Evolutionary conservation across 1,140 invertebrate genomes (phyloP), one percentile per base, ranked within the genome.

Genomic region (Polypedilum vanderplanki): DNA sequence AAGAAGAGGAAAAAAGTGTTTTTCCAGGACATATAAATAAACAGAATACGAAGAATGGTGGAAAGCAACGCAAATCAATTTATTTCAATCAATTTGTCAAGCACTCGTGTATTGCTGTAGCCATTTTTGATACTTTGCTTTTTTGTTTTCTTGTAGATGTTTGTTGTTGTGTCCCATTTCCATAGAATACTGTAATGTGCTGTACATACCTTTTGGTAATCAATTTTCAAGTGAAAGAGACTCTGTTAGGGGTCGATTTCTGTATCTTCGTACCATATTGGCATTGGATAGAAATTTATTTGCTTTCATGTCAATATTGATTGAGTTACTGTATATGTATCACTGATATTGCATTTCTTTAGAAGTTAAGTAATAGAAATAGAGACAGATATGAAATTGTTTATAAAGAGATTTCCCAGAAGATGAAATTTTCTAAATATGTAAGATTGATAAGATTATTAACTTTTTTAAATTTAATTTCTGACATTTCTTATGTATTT

Each of bases 71-170:
- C 65, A 70, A 70, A 70, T 70, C 65, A 70, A 70, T 70, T 70
- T 70, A 70, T 70, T 70, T 70, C 65, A 70, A 70, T 70, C 65
- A 70, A 70, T 70, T 70, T 70, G 65, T 70, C 65, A 70, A 22
- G 65, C 65, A 70, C 65, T 70, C 8, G 46, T 57, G n/a, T 57
- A 3, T 12, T 15, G 65, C 46, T 33, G 24, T 33, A 33, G 24
- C 24, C 24, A 33, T 33, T 57, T 57, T 57, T 57, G 12, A 57
- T 57, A n/a, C 46, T 57, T 57, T 57, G 12, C 41, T 46, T 57
- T 57, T 57, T 15, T 12, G 8, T 46, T 46, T 57, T 15, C 15
- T 12, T 70, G 17, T 10, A 9, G 15, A 70, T 57, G 46, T 57
- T 20, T 70, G 17, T 18, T 70, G 65, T n/a, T n/a, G n/a, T n/a